Evolutionary conservation across 2,888 invertebrate species (phyloP).

Genomic region (Macaria notata): DNA sequence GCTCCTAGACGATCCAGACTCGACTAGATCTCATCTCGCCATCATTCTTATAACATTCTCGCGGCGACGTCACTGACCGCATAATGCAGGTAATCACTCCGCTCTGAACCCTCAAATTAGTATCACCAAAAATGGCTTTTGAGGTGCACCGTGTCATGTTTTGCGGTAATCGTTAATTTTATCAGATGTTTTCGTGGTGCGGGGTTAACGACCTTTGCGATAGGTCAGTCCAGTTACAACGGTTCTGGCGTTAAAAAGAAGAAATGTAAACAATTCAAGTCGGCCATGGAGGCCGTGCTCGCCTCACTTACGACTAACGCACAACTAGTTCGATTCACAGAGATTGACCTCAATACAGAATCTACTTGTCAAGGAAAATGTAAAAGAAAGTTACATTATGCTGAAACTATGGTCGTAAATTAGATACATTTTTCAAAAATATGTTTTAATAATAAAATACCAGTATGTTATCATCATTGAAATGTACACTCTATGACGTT

Average conservation of each 20-base stretch:
- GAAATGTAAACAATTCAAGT: slow-evolving; percentile 40
- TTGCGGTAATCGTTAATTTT: slow-evolving; percentile 40
- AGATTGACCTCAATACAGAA: neutral
- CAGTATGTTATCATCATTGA: no score
- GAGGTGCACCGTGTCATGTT: slow-evolving; percentile 32
- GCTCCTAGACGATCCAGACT: slow-evolving; percentile 52
- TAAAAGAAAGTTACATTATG: no score
- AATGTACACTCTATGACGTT: no score
- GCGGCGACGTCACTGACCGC: slow-evolving; percentile 51
- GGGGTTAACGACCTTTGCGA: slow-evolving; percentile 42
- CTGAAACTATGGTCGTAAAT: no score
- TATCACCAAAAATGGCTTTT: slow-evolving; percentile 44
- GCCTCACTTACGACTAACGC: slow-evolving; percentile 7
- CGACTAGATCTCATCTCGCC: slow-evolving; percentile 42
- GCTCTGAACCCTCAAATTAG: slow-evolving; percentile 35
- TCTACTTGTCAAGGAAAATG: no score
- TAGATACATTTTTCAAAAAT: no score
- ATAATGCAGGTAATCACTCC: slow-evolving; percentile 51
- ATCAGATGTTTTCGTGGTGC: slow-evolving; percentile 38
- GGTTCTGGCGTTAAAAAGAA: slow-evolving; percentile 44
- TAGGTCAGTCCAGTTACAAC: slow-evolving; percentile 54
- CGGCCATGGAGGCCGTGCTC: slow-evolving; percentile 4
- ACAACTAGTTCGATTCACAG: neutral
- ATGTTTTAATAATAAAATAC: no score
- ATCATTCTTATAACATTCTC: slow-evolving; percentile 47